Percentiles rank a stretch among this genome's conserved stretches.
Conservation (phyloP, 2,797 vertebrate species). For the Morus bassanus region DNA sequence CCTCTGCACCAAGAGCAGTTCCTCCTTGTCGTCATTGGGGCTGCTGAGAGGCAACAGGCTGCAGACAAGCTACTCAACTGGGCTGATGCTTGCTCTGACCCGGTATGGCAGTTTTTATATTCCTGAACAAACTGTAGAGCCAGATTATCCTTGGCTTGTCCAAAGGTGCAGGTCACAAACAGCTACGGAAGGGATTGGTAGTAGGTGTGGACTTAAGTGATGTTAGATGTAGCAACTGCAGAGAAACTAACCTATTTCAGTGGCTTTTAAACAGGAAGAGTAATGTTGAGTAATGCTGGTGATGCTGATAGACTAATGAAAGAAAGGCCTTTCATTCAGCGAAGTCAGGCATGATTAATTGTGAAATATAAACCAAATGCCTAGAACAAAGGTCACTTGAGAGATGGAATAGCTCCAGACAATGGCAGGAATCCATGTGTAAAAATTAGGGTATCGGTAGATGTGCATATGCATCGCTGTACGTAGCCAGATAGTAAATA, state of each 20-base stretch:
- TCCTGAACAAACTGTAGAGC: not conserved
- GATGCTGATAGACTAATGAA: not conserved
- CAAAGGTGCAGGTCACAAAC: not conserved
- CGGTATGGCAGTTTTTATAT: rapidly evolving
- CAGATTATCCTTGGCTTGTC: not conserved
- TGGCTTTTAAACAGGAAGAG: not conserved
- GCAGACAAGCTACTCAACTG: not conserved
- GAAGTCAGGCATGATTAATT: not conserved
- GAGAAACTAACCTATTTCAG: not conserved
- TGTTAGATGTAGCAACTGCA: not conserved
- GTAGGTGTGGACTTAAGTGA: not conserved
- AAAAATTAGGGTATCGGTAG: not conserved
- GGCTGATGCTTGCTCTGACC: not conserved
- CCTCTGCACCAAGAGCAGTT: not conserved
- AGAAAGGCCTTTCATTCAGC: not conserved
- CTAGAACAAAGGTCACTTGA: not conserved
- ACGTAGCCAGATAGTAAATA: not conserved
- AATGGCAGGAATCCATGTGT: not conserved
- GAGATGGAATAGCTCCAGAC: not conserved
- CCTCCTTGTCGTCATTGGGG: rapidly evolving
- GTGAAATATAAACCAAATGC: not conserved
- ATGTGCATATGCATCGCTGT: not conserved
- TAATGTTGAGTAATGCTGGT: not conserved
- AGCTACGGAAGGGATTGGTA: not conserved
- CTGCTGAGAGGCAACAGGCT: not conserved